phyloP scores from a whole-genome alignment of 2,888 invertebrate species.

The Drosophila macrospina region DNA sequence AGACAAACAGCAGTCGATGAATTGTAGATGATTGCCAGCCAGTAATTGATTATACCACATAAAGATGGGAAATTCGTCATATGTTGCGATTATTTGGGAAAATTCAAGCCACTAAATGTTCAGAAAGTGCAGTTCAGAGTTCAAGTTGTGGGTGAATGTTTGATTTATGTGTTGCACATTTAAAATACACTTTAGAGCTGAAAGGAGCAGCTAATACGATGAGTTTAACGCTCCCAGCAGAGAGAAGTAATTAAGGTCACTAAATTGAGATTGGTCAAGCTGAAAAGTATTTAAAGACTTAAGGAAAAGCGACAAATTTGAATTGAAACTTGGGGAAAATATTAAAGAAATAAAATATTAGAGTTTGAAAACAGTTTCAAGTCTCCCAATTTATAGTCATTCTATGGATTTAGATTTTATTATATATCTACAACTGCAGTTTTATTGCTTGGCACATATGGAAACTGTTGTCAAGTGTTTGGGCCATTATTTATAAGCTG shows the following conservation, averaged over 20 bases:
- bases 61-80: conserved; percentile 16
- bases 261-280: too few relatives aligned
- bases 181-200: neutral
- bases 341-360: too few relatives aligned
- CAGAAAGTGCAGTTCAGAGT: conserved; percentile 7
- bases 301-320: too few relatives aligned
- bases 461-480: conserved; percentile 9
- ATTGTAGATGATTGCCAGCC: conserved; percentile 20
- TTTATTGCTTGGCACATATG: neutral
- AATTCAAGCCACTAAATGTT: too few relatives aligned
- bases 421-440: neutral
- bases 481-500: conserved; percentile 20
- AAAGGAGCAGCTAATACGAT: too few relatives aligned
- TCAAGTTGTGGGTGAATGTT: conserved; percentile 13
- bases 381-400: neutral
- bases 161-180: conserved; percentile 5
- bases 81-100: conserved; percentile 12
- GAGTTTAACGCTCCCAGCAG: too few relatives aligned
- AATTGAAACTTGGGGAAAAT: too few relatives aligned
- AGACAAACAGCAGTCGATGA: conserved; percentile 7
- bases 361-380: too few relatives aligned
- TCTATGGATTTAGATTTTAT: too few relatives aligned
- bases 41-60: conserved; percentile 17
- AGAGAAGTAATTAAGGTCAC: too few relatives aligned
- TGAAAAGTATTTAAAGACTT: too few relatives aligned